Evolutionary conservation across 2,888 invertebrate species (phyloP).

Genomic region (Pseudococcus jackbeardsleyi): DNA sequence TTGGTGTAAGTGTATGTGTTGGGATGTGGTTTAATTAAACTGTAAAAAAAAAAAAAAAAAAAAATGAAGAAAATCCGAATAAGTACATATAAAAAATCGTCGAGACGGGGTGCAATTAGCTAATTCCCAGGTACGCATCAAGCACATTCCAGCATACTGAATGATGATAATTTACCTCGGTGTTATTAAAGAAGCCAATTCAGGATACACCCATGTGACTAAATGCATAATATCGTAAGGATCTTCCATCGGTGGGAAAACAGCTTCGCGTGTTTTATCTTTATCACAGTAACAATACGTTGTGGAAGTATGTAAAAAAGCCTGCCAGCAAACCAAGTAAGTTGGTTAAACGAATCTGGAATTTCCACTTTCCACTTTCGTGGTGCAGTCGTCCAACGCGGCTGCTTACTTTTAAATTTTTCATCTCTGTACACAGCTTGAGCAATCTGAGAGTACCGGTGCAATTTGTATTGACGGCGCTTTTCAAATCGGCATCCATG

Average conservation of each 20-base stretch:
- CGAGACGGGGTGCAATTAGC: too few species aligned
- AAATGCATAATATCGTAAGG: conserved; percentile 81
- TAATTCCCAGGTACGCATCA: too few species aligned
- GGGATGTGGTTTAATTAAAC: conserved; percentile 82
- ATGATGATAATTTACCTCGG: conserved; percentile 72
- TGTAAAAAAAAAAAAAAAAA: conserved; percentile 56
- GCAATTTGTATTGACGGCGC: conserved; percentile 92
- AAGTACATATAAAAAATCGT: too few species aligned
- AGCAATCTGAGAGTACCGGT: conserved; percentile 86
- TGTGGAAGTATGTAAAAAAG: conserved; percentile 92
- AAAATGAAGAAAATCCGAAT: neutral
- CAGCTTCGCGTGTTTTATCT: conserved; percentile 85
- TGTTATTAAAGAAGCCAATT: conserved; percentile 77
- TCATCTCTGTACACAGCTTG: conserved; percentile 82
- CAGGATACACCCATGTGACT: conserved; percentile 79
- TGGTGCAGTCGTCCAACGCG: too few species aligned
- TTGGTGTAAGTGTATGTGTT: conserved; percentile 98
- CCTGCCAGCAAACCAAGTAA: conserved; percentile 68
- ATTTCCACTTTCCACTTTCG: too few species aligned
- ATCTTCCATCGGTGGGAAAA: conserved; percentile 80
- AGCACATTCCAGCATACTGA: too few species aligned
- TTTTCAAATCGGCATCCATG: conserved; percentile 89
- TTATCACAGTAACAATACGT: conserved; percentile 96
- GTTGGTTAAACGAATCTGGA: too few species aligned
- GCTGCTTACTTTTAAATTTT: conserved; percentile 75